A percentile compares a stretch with the other conserved stretches of the same genome.
phyloP scores from a whole-genome alignment of 1,140 invertebrate genomes.

The Diabrotica virgifera region DNA sequence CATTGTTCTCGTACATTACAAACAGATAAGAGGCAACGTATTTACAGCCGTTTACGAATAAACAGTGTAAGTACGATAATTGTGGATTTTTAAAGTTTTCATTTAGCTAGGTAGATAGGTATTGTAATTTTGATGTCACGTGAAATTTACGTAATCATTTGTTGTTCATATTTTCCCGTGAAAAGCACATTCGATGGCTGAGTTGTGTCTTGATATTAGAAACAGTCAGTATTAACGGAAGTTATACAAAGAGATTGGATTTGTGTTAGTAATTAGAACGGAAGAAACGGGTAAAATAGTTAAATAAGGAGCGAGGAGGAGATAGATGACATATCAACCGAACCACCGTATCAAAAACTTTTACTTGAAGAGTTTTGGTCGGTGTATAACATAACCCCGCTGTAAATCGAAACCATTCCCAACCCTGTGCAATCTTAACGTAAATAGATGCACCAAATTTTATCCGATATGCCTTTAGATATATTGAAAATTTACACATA shows the following conservation, averaged over 20 bases:
- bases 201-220: no score
- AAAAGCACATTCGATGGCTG: no score
- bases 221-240: no score
- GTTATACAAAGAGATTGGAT: neutral
- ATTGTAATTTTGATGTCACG: no score
- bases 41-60: no score
- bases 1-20: no score
- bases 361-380: constrained; percentile 29
- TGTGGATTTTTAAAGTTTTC: no score
- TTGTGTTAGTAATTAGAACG: neutral
- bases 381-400: constrained; percentile 33
- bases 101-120: no score
- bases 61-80: no score
- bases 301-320: constrained; percentile 17
- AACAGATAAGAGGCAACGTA: no score
- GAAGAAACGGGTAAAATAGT: neutral
- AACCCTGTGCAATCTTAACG: constrained; percentile 6
- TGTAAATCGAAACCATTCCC: constrained; percentile 18
- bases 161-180: no score
- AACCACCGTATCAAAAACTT: constrained; percentile 30
- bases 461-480: constrained; percentile 16
- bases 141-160: no score
- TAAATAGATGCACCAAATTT: constrained; percentile 3
- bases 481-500: constrained; percentile 19
- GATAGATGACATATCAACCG: constrained; percentile 45